Evolutionary conservation across 2,797 vertebrate genomes (phyloP).

Genomic region (Podargus strigoides): DNA sequence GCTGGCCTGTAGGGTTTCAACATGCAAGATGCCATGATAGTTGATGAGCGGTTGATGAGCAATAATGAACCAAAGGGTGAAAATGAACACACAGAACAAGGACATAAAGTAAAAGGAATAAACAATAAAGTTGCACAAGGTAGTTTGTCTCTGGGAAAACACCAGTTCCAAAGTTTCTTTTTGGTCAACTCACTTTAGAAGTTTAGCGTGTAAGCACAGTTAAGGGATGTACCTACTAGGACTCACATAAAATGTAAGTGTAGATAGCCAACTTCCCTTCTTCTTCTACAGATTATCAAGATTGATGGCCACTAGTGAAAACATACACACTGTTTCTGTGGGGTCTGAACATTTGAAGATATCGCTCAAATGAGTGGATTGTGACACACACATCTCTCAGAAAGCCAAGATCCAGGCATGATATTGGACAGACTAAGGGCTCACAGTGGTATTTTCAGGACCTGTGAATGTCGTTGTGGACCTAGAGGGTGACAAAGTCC

Average conservation of each 20-base stretch:
- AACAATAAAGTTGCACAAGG: neutral
- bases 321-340: no score
- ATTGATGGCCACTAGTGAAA: neutral
- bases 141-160: neutral
- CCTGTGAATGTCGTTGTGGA: no score
- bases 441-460: no score
- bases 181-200: neutral
- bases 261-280: neutral
- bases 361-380: no score
- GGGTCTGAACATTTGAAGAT: no score
- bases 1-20: neutral
- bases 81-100: neutral
- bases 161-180: neutral
- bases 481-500: no score
- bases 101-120: neutral
- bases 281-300: neutral
- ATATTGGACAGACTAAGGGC: no score
- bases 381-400: no score
- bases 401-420: no score
- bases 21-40: neutral
- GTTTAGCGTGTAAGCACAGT: rapidly evolving
- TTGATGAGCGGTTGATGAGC: neutral
- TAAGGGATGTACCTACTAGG: no score
- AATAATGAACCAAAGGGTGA: neutral
- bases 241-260: neutral